Conservation (phyloP, 2,113 vertebrate genomes). For the Chaenocephalus aceratus region DNA sequence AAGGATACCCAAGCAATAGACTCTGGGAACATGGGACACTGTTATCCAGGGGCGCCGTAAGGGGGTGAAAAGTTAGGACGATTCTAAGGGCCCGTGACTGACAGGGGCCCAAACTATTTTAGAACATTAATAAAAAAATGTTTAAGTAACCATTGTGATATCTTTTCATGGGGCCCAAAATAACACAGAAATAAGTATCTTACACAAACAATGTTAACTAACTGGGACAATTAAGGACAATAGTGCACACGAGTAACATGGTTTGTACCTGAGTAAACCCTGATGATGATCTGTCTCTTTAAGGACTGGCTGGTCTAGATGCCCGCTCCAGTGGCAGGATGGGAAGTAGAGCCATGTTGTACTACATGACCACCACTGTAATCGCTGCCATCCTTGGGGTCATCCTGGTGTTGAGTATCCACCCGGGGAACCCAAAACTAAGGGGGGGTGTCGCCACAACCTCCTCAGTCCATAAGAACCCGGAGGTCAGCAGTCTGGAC, state of each 20-base stretch:
- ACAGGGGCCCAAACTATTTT: too few species aligned
- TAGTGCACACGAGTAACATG: neutral
- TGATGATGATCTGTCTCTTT: neutral
- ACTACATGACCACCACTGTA: constrained; percentile 89
- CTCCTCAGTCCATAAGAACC: constrained; percentile 58
- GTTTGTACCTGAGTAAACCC: neutral
- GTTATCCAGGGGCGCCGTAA: too few species aligned
- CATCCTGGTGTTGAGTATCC: constrained; percentile 87
- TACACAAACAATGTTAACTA: neutral
- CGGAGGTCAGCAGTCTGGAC: constrained; percentile 88
- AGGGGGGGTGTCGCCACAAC: constrained; percentile 34
- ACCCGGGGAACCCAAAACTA: constrained; percentile 88
- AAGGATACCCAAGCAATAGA: too few species aligned
- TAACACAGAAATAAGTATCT: neutral
- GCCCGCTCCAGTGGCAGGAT: constrained; percentile 88
- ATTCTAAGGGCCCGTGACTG: too few species aligned
- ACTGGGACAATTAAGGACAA: too few species aligned
- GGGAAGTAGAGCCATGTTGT: constrained; percentile 88
- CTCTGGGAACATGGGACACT: too few species aligned
- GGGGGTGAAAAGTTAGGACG: too few species aligned
- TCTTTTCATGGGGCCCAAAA: too few species aligned
- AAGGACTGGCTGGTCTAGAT: constrained; percentile 88
- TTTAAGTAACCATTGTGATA: too few species aligned
- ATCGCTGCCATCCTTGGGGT: constrained; percentile 87
- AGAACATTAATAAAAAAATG: too few species aligned